Evolutionary conservation across 2,888 invertebrate species (phyloP).

Genomic region (Dexiosoma caninum): DNA sequence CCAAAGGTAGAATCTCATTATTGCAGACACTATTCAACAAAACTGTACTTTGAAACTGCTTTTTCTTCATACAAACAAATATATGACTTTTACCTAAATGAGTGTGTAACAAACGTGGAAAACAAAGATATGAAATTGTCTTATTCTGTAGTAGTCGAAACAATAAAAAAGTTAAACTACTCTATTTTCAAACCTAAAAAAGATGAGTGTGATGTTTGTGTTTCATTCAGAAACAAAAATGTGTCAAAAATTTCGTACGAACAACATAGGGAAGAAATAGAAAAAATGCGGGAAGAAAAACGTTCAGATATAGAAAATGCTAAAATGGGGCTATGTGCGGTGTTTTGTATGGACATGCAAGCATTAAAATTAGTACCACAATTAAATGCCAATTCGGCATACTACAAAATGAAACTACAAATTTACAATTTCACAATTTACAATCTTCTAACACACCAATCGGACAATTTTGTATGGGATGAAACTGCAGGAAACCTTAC

Average conservation of each 20-base stretch:
- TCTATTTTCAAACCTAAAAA: no score
- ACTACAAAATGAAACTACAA: constrained; percentile 9
- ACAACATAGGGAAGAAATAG: constrained; percentile 1
- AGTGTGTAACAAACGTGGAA: no score
- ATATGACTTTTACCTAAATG: not conserved
- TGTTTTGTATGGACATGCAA: not conserved
- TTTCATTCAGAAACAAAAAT: not conserved
- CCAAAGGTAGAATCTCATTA: constrained; percentile 6
- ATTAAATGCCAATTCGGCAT: constrained; percentile 4
- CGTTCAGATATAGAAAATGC: not conserved
- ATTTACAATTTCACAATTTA: constrained; percentile 11
- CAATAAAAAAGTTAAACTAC: no score
- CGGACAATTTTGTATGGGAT: not conserved
- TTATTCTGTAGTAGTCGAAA: no score
- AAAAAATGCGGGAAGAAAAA: constrained; percentile 3
- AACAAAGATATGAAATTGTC: constrained; percentile 8
- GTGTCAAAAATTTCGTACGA: constrained; percentile 2
- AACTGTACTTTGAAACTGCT: constrained; percentile 10
- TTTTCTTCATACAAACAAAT: no score
- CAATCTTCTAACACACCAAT: constrained; percentile 5
- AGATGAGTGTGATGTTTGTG: constrained; percentile 2
- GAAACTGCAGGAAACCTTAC: constrained; percentile 1
- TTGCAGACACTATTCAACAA: constrained; percentile 5
- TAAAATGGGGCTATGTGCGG: not conserved
- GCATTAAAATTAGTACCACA: not conserved